Evolutionary conservation across 2,888 invertebrate species (phyloP), one percentile per base, ranked within the genome.

Genomic region (Coenonympha glycerion): DNA sequence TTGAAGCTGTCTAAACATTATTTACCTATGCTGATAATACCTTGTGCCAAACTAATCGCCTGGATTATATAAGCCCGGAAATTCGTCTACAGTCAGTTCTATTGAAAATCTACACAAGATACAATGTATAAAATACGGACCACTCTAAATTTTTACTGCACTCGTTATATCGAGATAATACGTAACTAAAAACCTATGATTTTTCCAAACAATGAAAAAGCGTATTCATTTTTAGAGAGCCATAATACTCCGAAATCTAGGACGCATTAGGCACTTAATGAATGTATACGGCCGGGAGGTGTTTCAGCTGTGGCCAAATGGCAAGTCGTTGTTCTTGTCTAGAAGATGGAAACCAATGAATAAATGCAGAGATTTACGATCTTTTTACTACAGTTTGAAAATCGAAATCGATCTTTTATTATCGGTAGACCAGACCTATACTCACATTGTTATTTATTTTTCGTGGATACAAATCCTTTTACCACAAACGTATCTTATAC

Each of bases 241-340:
- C 46, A 36, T 36, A 46, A 15, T 31, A 11, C 37, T 55, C 47
- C 47, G 22, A 55, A 53, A 53, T 55, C 53, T 47, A 53, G 53
- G 44, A 47, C 47, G 49, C 53, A 53, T 53, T 53, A 55, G 55
- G 24, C 47, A 40, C 47, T 40, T 53, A 55, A 55, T 55, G 53
- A 55, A 55, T 55, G 55, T 53, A 53, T 55, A 53, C 36, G 49
- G 49, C 47, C 44, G 53, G 39, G 45, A 55, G 55, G 55, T 55
- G 53, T 50, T 53, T 24, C 44, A 33, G 24, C 49, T 21, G 31
- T 41, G 18, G 22, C 34, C 49, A 47, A 55, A 55, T 55, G 55
- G 55, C 47, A 53, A 49, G 6, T 18, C 47, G 49, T 47, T 50
- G 55, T 53, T 55, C 53, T 49, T 55, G 55, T 50, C 49, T 47